Evolutionary conservation across 2,113 vertebrate species (phyloP), one percentile per base, ranked within the genome.

Genomic region (Lophochroa leadbeateri): DNA sequence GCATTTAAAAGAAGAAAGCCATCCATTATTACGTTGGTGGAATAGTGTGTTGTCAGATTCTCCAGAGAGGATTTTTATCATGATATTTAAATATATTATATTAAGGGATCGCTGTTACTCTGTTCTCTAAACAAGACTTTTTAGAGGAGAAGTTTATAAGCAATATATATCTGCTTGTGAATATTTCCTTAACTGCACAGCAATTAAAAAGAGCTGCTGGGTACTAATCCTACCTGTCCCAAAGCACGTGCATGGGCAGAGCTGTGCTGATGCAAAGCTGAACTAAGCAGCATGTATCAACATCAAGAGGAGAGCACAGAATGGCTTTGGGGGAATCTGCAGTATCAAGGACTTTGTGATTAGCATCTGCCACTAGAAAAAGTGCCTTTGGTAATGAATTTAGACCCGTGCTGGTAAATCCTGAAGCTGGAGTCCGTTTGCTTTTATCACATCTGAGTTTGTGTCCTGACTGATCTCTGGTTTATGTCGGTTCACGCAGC

Each of bases 61-160:
- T 68, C 91, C 69, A 31, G 92, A 61, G 82, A 95, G 14, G 61
- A 47, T 39, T 90, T 84, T 93, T 81, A 82, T 85, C 23, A 39
- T 75, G 96, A 83, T 88, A 86, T 96, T 96, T 78, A 87, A 94
- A 96, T 88, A 68, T 91, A 89, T 91, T 76, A 80, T 79, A 83
- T 78, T 83, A 77, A 92, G 63, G 68, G 69, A 77, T 52, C 71
- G 60, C 7, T 94, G 70, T 94, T 93, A 39, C 80, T 84, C 58
- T 88, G 21, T 58, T 89, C 60, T 80, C 72, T 87, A 75, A 70
- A 74, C 57, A 94, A 89, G 81, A 88, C 35, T 33, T 95, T 60
- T 81, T 63, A 92, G 90, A 91, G 78, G 79, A 83, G 88, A 95
- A 65, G 28, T 95, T 97, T 81, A 46, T 41, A 25, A 95, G 72